phyloP scores from a whole-genome alignment of 2,888 invertebrate species.

The Dryocosmus kuriphilus region DNA sequence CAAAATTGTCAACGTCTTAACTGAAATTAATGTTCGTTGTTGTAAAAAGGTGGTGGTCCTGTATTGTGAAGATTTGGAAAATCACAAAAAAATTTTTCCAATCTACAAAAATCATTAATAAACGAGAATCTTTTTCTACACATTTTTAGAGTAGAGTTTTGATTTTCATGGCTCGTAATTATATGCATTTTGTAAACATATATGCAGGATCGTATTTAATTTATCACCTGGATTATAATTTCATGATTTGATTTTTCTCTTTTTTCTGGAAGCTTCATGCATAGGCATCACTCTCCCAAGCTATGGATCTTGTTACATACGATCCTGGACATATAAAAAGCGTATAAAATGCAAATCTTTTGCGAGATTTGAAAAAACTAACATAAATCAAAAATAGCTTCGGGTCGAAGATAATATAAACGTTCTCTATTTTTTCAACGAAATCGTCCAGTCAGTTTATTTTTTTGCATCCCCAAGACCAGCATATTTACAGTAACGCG shows the following conservation, averaged over 20 bases:
- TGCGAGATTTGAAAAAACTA: not conserved
- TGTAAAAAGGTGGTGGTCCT: too few species aligned
- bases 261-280: not conserved
- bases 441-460: conserved; percentile 11
- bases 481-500: conserved; percentile 37
- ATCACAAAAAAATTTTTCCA: too few species aligned
- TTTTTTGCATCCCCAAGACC: conserved; percentile 27
- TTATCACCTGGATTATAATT: not conserved
- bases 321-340: not conserved
- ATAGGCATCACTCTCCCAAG: not conserved
- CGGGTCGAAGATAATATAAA: not conserved
- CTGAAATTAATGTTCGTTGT: too few species aligned
- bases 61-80: too few species aligned
- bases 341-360: not conserved
- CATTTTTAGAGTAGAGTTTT: not conserved
- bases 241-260: not conserved
- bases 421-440: not conserved
- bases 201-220: not conserved
- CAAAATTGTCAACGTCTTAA: too few species aligned
- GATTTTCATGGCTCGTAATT: not conserved
- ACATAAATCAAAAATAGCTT: not conserved
- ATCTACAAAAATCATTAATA: not conserved
- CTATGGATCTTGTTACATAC: not conserved
- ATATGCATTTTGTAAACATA: not conserved
- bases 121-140: not conserved